These are phyloP conservation scores for Lordiphosa collinella DNA, from an alignment of 1,140 invertebrate genomes.

Conservation along the genomic window DNA sequence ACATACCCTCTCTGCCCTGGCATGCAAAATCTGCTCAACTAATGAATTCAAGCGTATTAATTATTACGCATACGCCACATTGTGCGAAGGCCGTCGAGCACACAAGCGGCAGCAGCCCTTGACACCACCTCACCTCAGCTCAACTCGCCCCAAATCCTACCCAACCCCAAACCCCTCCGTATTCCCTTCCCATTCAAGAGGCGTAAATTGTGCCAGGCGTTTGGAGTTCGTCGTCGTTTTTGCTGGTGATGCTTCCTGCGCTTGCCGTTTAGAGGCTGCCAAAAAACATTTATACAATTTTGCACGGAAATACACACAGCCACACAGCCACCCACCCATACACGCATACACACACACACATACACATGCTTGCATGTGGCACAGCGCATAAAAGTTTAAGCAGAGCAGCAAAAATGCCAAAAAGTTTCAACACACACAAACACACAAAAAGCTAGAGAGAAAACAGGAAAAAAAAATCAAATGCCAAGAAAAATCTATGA, in stretches of 20 bases:
- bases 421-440: constrained; percentile 67
- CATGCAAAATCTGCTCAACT: constrained; percentile 75
- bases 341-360: constrained; percentile 10
- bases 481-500: constrained; percentile 67
- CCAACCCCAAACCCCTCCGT: too few relatives aligned
- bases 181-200: constrained; percentile 18
- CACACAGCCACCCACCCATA: constrained; percentile 3
- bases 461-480: constrained; percentile 20
- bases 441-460: constrained; percentile 11
- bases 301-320: constrained; percentile 65
- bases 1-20: constrained; percentile 31
- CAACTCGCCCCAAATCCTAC: background rate
- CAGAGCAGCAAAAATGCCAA: constrained; percentile 73
- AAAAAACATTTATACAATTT: constrained; percentile 77
- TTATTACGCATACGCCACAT: constrained; percentile 76
- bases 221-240: constrained; percentile 23
- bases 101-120: constrained; percentile 8
- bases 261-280: constrained; percentile 73
- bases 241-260: constrained; percentile 61
- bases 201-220: constrained; percentile 67
- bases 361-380: constrained; percentile 20
- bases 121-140: constrained; percentile 6
- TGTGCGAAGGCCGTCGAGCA: constrained; percentile 66
- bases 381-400: constrained; percentile 73
- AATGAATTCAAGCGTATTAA: constrained; percentile 78